Base-by-base conservation (phyloP, 2,113 vertebrate genomes). In the Globicephala melas region DNA sequence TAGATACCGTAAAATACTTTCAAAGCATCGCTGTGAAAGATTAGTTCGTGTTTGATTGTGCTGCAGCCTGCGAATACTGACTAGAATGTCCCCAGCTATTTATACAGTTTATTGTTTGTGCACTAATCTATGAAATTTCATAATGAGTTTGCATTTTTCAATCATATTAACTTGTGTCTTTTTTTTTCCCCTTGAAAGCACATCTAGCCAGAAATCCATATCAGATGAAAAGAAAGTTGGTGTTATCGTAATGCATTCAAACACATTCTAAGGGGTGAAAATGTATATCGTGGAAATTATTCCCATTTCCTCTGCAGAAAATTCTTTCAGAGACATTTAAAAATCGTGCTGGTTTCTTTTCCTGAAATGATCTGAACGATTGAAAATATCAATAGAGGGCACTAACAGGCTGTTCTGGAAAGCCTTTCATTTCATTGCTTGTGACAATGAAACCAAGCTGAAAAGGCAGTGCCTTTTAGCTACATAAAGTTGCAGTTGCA, bases 351-450 rank as follows among this genome's bases (percentile, higher is more conserved):
- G n/a, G 33, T n/a, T 94, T 86, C 26, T 13, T 65, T 91, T 28
- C 4, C 15, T 44, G 67, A 93, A 98, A 93, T 41, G 74, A 83
- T 70, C 44, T 82, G 94, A 92, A 7, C n/a, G 12, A 86, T 12
- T 10, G 63, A 62, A 97, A 97, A 94, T 62, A 97, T 87, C 97
- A 97, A 87, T 88, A 98, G 96, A 97, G 97, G 95, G 96, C 96
- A 98, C 84, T 93, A 97, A 84, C 79, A 94, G 92, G 12, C 87
- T 96, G 68, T 85, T 94, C 79, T 98, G 53, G n/a, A 95, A 97
- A 96, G 60, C 44, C 31, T 96, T 88, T 94, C 83, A 23, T 58
- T 76, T 41, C 36, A 12, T 21, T n/a, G 79, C 83, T 65, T 38
- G 6, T 67, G 31, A 84, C 77, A 90, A 60, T 18, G 55, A 85